Evolutionary conservation across 30 jellyfish, hydroid and myxozoan genomes (phyloP).

Genomic region (Rhopilema esculentum): DNA sequence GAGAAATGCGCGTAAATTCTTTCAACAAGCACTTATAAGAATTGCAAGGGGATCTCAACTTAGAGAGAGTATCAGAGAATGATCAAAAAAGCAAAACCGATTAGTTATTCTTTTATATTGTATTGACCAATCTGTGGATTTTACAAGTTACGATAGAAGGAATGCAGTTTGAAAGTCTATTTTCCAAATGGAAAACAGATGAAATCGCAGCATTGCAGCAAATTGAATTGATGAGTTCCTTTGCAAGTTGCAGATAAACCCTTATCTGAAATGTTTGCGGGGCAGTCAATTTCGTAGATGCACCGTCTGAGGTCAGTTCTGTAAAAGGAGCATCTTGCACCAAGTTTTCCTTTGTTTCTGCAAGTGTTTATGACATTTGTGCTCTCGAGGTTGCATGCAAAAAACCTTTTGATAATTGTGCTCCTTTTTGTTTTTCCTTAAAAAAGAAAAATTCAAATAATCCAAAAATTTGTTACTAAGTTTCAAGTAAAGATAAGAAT

Average conservation of each 20-base stretch:
- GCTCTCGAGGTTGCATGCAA: conserved; percentile 8
- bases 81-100: too few species aligned
- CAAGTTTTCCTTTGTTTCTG: conserved; percentile 1
- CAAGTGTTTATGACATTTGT: neutral
- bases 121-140: too few species aligned
- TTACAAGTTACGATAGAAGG: too few species aligned
- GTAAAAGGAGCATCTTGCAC: conserved; percentile 10
- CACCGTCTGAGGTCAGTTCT: conserved; percentile 22
- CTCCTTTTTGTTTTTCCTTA: neutral
- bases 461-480: too few species aligned
- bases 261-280: neutral
- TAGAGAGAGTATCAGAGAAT: too few species aligned
- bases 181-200: neutral
- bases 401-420: neutral
- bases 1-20: too few species aligned
- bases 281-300: conserved; percentile 25
- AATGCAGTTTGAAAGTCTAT: too few species aligned
- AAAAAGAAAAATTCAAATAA: neutral
- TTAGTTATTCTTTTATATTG: too few species aligned
- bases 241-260: neutral
- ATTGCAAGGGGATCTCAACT: too few species aligned
- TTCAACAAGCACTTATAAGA: too few species aligned
- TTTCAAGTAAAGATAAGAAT: too few species aligned
- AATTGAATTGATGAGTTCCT: conserved; percentile 23
- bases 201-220: conserved; percentile 37